Evolutionary conservation across 2,888 invertebrate species (phyloP).

Genomic region (Sinhomidia bicolor): DNA sequence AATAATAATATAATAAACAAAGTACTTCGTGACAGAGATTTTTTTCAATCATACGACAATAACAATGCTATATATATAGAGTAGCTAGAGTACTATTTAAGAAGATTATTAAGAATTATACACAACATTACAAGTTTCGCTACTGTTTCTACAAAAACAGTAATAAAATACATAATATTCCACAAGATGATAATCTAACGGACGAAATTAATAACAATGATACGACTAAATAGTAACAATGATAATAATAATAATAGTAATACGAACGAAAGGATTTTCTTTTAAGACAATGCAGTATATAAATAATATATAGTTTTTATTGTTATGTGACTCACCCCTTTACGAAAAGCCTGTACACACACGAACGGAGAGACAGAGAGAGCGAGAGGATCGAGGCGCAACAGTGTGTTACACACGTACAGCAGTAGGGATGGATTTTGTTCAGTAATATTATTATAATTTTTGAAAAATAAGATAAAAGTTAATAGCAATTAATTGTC

Average conservation of each 20-base stretch:
- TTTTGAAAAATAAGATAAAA: neutral
- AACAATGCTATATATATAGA: no score
- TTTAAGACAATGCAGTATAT: conserved; percentile 24
- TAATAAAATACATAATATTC: neutral
- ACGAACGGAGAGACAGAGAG: conserved; percentile 75
- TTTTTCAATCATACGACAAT: neutral
- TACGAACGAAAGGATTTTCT: neutral
- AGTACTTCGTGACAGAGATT: no score
- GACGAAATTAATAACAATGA: no score
- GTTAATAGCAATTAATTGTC: conserved; percentile 37
- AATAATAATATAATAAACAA: no score
- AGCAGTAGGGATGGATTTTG: conserved; percentile 77
- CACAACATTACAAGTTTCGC: neutral
- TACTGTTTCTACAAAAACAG: neutral
- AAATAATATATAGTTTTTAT: conserved; percentile 25
- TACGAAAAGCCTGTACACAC: conserved; percentile 80
- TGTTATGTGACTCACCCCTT: conserved; percentile 80
- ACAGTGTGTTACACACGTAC: conserved; percentile 76
- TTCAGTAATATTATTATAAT: neutral
- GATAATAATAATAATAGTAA: neutral
- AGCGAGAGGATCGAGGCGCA: conserved; percentile 74
- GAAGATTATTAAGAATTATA: neutral
- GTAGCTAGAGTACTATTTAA: neutral
- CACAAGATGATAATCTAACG: neutral
- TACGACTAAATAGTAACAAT: neutral